Evolutionary conservation across 2,797 vertebrate species (phyloP), one percentile per base, ranked within the genome.

Genomic region (Rhynchotus rufescens): DNA sequence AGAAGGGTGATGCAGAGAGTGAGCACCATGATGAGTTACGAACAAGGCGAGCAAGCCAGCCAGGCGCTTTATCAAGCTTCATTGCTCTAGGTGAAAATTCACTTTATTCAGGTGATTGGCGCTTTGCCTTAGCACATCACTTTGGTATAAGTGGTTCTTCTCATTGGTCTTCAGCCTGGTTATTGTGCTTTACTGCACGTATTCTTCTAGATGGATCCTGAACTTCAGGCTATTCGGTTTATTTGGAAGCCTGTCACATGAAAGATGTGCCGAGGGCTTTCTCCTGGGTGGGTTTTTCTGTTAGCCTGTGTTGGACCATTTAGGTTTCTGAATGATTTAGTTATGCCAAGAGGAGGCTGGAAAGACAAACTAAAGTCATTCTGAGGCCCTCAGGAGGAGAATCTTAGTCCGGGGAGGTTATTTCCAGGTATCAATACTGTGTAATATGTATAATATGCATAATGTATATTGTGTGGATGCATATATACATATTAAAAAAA

Each of bases 281-380:
- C 61, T 88, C 42, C 68, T 57, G 89, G 76, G 12, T 22, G 20
- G 71, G 22, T 92, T 95, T 93, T 90, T 92, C 89, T 60, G 30
- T 80, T 90, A 67, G 38, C 91, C 51, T 75, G 28, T 66, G 34
- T 65, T 60, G 94, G 54, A 23, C 42, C 16, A 44, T 17, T 44
- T 44, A 44, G 42, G 42, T 44, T 44, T 17, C 42, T 44, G 42
- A 44, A 44, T 17, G 42, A 44, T 44, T 44, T 44, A 44, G 42
- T 15, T 42, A 64, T 22, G 65, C 36, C 57, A 69, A 54, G 32
- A 25, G 23, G 75, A 59, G 52, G 56, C 40, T 65, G 74, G 71
- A 91, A 86, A 80, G 76, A 72, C 44, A 90, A 86, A 66, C 75
- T 80, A 57, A 84, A 80, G 72, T 80, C 61, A 77, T 68, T 62